Percentiles rank a stretch among this genome's conserved stretches.
These are phyloP conservation scores for Nemoura dubitans DNA, from an alignment of 2,888 invertebrate genomes.

Conservation along the genomic window DNA sequence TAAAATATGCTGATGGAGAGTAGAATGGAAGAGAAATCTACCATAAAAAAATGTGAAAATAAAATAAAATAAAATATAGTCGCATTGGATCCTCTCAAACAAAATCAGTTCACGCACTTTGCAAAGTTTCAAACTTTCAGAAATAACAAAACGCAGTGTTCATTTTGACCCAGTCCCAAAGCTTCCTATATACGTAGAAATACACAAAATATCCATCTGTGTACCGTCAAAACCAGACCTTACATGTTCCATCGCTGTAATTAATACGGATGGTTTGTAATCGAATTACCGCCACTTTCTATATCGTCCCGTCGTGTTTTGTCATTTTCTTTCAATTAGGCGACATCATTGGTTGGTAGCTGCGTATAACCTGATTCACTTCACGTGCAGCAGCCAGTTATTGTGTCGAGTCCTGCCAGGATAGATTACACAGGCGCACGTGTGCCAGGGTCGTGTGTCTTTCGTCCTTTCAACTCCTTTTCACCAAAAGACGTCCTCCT, in stretches of 20 bases:
- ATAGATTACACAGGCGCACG: slow-evolving; percentile 31
- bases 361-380: neutral
- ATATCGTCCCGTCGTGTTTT: neutral
- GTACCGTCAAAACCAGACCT: too few relatives aligned
- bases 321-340: slow-evolving; percentile 12
- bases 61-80: neutral
- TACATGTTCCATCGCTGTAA: too few relatives aligned
- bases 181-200: too few relatives aligned
- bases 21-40: neutral
- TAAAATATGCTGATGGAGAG: slow-evolving; percentile 34
- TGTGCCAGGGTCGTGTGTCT: slow-evolving; percentile 27
- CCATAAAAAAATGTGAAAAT: slow-evolving; percentile 1
- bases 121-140: neutral
- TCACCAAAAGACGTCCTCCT: slow-evolving; percentile 17
- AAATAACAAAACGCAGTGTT: neutral
- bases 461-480: slow-evolving; percentile 34
- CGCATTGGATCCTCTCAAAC: neutral
- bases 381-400: neutral
- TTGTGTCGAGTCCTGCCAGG: slow-evolving; percentile 34
- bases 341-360: neutral
- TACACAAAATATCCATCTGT: too few relatives aligned
- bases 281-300: neutral
- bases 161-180: neutral
- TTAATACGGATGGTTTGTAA: neutral
- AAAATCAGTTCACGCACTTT: slow-evolving; percentile 5